Evolutionary conservation across 1,140 invertebrate species (phyloP).

Genomic region (Diplogasteroides magnus): DNA sequence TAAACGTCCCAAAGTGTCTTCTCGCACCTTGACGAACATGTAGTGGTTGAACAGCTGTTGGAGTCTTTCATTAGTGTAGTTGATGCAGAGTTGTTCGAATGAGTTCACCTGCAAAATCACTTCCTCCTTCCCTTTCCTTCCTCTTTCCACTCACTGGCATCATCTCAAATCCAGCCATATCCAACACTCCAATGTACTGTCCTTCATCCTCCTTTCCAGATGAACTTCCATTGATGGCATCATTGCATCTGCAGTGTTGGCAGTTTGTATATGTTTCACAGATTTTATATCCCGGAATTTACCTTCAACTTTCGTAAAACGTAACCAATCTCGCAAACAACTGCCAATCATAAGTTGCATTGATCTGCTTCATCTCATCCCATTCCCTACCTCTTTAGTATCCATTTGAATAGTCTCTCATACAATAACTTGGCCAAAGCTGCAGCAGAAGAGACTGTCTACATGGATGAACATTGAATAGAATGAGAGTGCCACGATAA

Average conservation of each 20-base stretch:
- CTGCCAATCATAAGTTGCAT: constrained; percentile 10
- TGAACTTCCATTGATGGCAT: background rate
- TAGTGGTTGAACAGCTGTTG: constrained; percentile 99
- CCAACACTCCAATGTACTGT: constrained; percentile 76
- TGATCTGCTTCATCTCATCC: constrained; percentile 13
- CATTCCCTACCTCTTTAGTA: constrained; percentile 42
- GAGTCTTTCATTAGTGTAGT: constrained; percentile 90
- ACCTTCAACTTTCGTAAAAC: background rate
- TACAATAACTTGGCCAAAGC: constrained; percentile 56
- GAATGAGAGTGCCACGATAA: constrained; percentile 33
- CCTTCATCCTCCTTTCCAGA: background rate
- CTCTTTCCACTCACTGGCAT: constrained; percentile 62
- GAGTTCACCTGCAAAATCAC: constrained; percentile 71
- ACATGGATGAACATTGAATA: constrained; percentile 7
- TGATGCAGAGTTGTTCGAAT: constrained; percentile 99
- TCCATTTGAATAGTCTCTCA: constrained; percentile 47
- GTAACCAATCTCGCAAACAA: background rate
- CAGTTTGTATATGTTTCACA: background rate
- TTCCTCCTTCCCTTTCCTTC: too few species aligned
- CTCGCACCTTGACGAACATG: constrained; percentile 99
- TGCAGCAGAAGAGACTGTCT: constrained; percentile 59
- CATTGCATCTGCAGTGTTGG: background rate
- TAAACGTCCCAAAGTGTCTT: background rate
- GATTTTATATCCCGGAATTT: background rate
- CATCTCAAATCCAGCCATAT: constrained; percentile 99